Evolutionary conservation across 2,888 invertebrate genomes (phyloP).

Genomic region (Oligia strigilis): DNA sequence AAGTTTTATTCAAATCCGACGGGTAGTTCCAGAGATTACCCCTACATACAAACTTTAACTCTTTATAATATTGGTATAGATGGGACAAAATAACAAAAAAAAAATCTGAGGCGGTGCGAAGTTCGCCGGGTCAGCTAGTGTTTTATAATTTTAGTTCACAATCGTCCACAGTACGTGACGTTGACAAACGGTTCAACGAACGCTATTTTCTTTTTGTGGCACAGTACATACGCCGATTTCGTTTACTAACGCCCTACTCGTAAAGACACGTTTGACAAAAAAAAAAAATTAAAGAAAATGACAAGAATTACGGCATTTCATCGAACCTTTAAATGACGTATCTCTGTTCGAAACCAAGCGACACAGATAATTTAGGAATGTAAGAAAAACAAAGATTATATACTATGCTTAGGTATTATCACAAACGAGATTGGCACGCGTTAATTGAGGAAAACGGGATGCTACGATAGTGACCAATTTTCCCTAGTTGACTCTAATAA

Average conservation of each 20-base stretch:
- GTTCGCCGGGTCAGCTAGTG: too few species aligned
- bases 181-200: neutral
- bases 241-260: neutral
- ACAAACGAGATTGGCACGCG: constrained; percentile 56
- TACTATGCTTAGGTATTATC: constrained; percentile 45
- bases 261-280: neutral
- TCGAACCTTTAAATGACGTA: constrained; percentile 18
- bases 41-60: too few species aligned
- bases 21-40: too few species aligned
- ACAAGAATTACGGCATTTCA: neutral
- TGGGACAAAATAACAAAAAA: too few species aligned
- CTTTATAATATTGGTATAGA: too few species aligned
- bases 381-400: constrained; percentile 46
- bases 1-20: too few species aligned
- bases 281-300: neutral
- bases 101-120: too few species aligned
- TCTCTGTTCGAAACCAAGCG: constrained; percentile 8
- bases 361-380: constrained; percentile 34
- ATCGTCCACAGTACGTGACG: neutral
- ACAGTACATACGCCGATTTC: neutral
- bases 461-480: constrained; percentile 50
- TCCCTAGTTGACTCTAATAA: constrained; percentile 56
- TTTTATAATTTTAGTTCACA: too few species aligned
- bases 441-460: constrained; percentile 59
- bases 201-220: neutral